Conservation (phyloP, 2,888 invertebrate genomes). For the Bimastos eiseni region DNA sequence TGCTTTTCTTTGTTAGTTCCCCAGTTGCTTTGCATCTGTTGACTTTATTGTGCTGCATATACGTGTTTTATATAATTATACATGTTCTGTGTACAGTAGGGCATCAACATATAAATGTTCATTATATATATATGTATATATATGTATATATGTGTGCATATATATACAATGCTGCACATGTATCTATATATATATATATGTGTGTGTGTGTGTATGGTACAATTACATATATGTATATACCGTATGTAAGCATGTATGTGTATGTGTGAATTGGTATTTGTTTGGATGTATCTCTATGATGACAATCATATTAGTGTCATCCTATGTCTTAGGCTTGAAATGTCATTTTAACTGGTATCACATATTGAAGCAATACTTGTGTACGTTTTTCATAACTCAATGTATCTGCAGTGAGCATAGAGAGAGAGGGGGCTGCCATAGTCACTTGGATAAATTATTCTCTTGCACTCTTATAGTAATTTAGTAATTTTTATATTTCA, state of each 20-base stretch:
- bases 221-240: too few relatives aligned
- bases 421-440: neutral
- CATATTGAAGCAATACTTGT: neutral
- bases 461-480: neutral
- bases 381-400: neutral
- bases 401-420: neutral
- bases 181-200: too few relatives aligned
- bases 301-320: neutral
- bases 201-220: too few relatives aligned
- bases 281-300: neutral
- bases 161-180: too few relatives aligned
- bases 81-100: neutral
- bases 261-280: neutral
- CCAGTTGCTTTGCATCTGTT: neutral
- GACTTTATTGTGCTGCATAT: neutral
- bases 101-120: neutral
- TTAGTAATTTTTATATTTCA: neutral
- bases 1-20: neutral
- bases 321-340: neutral
- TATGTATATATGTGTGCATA: too few relatives aligned
- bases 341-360: neutral
- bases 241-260: too few relatives aligned
- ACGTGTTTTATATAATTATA: too few relatives aligned
- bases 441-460: neutral
- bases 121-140: neutral